Percentiles rank a stretch among this genome's conserved stretches.
phyloP scores from a whole-genome alignment of 1,140 invertebrate genomes.

The Drosophila azteca region DNA sequence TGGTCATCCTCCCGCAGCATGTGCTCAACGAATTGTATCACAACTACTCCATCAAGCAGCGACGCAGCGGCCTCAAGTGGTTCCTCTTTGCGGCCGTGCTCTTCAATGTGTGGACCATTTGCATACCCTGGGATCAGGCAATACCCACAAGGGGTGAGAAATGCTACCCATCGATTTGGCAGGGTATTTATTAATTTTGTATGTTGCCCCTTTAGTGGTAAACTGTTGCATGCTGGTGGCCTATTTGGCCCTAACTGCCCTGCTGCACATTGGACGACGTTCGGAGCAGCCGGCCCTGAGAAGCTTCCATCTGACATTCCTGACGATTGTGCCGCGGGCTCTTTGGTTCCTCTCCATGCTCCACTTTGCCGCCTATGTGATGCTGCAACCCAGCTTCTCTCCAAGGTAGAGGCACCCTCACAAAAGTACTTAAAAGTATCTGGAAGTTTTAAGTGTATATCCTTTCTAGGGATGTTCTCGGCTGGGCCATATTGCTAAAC shows the following conservation, averaged over 20 bases:
- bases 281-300: slow-evolving; percentile 55
- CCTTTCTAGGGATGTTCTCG: slow-evolving; percentile 84
- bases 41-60: slow-evolving; percentile 90
- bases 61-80: slow-evolving; percentile 90
- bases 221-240: slow-evolving; percentile 66
- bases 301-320: slow-evolving; percentile 52
- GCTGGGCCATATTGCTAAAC: slow-evolving; percentile 91
- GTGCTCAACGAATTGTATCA: slow-evolving; percentile 90
- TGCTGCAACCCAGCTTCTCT: slow-evolving; percentile 63
- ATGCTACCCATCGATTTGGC: not conserved
- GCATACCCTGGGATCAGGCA: slow-evolving; percentile 85
- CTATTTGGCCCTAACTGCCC: slow-evolving; percentile 56
- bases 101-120: slow-evolving; percentile 87
- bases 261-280: slow-evolving; percentile 59
- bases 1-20: slow-evolving; percentile 84
- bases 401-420: slow-evolving; percentile 47
- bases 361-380: slow-evolving; percentile 63
- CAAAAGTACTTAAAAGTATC: not conserved
- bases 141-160: slow-evolving; percentile 64
- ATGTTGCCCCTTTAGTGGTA: slow-evolving; percentile 31
- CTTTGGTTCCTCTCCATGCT: slow-evolving; percentile 62
- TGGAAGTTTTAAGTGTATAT: not conserved
- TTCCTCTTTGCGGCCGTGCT: slow-evolving; percentile 89
- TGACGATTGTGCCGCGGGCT: slow-evolving; percentile 57
- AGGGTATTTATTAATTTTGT: slow-evolving; percentile 1